A percentile compares a stretch with the other conserved stretches of the same genome.
phyloP scores from a whole-genome alignment of 2,797 vertebrate species.

The Gobio occitaniae region DNA sequence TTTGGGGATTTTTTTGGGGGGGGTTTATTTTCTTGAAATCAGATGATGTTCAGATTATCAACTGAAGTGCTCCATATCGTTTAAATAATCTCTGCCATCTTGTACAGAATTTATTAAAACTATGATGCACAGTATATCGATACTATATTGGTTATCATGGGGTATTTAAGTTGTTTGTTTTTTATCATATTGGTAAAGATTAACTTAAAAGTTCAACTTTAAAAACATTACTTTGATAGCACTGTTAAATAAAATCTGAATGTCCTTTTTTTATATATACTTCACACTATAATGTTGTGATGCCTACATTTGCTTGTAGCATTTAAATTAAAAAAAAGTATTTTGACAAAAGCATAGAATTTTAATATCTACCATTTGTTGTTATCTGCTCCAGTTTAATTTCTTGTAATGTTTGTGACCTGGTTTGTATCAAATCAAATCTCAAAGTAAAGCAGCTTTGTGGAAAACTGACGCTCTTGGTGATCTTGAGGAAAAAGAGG shows the following conservation, averaged over 20 bases:
- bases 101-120: neutral
- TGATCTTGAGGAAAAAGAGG: constrained; percentile 61
- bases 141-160: neutral
- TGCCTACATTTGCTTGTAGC: neutral
- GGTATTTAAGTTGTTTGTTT: neutral
- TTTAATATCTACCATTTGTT: neutral
- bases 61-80: neutral
- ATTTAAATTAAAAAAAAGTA: neutral
- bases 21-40: constrained; percentile 24
- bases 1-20: constrained; percentile 35
- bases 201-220: neutral
- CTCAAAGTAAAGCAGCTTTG: constrained; percentile 14
- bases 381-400: constrained; percentile 31
- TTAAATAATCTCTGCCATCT: neutral
- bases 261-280: neutral
- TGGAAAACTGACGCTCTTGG: neutral
- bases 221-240: neutral
- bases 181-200: neutral
- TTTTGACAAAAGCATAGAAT: neutral
- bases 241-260: neutral
- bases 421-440: neutral
- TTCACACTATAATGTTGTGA: neutral
- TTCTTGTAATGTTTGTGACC: neutral
- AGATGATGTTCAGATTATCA: neutral
- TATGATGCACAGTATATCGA: neutral